A percentile compares a stretch with the other conserved stretches of the same genome.
Conservation (phyloP, 2,113 vertebrate species). For the Beaufortia kweichowensis region DNA sequence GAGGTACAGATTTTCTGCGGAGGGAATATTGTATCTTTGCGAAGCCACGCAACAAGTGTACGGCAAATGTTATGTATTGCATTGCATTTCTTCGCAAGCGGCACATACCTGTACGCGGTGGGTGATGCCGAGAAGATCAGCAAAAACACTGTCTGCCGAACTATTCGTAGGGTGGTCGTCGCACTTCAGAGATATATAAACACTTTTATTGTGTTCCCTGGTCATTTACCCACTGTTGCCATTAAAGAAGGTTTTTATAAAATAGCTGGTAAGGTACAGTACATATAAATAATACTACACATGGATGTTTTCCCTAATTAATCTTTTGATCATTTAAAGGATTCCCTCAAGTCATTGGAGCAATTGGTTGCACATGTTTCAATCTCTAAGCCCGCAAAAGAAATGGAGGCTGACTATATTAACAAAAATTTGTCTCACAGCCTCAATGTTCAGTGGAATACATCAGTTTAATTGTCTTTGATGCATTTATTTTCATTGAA, state of each 20-base stretch:
- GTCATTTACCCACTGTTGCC: neutral
- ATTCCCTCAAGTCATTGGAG: slow-evolving; percentile 23
- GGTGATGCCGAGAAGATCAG: slow-evolving; percentile 40
- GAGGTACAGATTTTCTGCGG: slow-evolving; percentile 23
- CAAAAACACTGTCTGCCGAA: slow-evolving; percentile 30
- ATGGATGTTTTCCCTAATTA: neutral
- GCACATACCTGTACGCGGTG: slow-evolving; percentile 25
- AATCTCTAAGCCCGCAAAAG: slow-evolving; percentile 13
- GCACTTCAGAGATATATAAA: slow-evolving; percentile 20
- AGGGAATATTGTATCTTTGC: slow-evolving; percentile 37
- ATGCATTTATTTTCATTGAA: neutral
- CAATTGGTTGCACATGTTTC: slow-evolving; percentile 11
- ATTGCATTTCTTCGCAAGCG: slow-evolving; percentile 34
- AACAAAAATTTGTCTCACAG: slow-evolving; percentile 7
- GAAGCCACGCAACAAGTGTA: slow-evolving; percentile 23
- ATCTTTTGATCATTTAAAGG: slow-evolving; percentile 3
- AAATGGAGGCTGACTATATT: slow-evolving; percentile 13
- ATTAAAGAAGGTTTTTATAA: slow-evolving; percentile 21
- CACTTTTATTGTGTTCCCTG: slow-evolving; percentile 23
- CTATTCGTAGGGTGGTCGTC: slow-evolving; percentile 24
- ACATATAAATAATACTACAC: neutral
- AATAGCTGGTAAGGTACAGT: slow-evolving; percentile 19
- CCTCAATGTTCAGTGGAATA: slow-evolving; percentile 32
- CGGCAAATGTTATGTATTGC: slow-evolving; percentile 29
- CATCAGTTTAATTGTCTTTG: neutral